Percentiles rank a stretch among this genome's conserved stretches.
These are phyloP conservation scores for Tiliacea citrago DNA, from an alignment of 2,888 invertebrate species.

Conservation along the genomic window DNA sequence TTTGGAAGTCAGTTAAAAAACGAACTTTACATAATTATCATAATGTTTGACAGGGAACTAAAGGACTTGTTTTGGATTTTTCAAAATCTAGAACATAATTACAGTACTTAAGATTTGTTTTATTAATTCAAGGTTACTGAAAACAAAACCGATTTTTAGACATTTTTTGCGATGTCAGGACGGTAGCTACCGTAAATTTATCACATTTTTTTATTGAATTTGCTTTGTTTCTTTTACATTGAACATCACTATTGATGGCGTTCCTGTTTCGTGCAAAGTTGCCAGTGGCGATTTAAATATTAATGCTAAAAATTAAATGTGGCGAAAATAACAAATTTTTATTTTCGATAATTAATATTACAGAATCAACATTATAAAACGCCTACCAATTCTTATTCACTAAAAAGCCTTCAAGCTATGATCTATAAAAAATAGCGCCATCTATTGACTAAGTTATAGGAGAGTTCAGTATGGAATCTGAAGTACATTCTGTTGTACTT, in stretches of 20 bases:
- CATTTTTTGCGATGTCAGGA: too few species aligned
- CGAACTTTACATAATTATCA: too few species aligned
- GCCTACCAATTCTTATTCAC: background rate
- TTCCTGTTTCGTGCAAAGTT: constrained; percentile 39
- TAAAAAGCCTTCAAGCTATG: background rate
- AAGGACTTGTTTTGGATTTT: background rate
- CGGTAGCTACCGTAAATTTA: background rate
- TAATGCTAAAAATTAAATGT: background rate
- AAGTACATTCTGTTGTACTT: background rate
- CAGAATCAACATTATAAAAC: background rate
- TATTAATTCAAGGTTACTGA: too few species aligned
- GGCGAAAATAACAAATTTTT: background rate
- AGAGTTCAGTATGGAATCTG: background rate
- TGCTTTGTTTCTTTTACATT: rapidly evolving
- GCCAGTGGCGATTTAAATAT: constrained; percentile 13
- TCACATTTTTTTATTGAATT: background rate
- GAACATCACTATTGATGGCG: constrained; percentile 47
- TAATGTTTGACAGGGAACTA: too few species aligned
- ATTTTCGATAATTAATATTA: background rate
- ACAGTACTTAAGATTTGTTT: too few species aligned
- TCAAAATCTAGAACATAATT: background rate
- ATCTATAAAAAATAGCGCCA: constrained; percentile 41
- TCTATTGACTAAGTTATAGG: constrained; percentile 27
- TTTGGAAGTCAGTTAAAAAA: too few species aligned
- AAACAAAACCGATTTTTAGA: too few species aligned